These are phyloP conservation scores for Pollenia labialis DNA, from an alignment of 2,888 invertebrate genomes.

Conservation along the genomic window DNA sequence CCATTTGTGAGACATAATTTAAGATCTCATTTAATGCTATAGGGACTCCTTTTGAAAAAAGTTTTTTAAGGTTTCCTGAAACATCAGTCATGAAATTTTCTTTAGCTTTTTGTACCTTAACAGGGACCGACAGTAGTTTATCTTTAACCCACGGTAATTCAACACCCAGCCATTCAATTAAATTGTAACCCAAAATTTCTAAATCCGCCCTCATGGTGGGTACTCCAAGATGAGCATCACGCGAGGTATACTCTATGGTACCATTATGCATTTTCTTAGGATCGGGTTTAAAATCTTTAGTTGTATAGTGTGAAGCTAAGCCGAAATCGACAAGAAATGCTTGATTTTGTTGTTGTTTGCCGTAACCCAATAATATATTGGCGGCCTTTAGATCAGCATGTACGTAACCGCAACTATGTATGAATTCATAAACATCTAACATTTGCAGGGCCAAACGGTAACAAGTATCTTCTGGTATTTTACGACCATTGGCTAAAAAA, in stretches of 20 bases:
- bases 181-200: slow-evolving; percentile 96
- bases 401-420: slow-evolving; percentile 94
- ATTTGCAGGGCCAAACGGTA: slow-evolving; percentile 93
- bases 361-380: slow-evolving; percentile 92
- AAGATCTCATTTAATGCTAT: slow-evolving; percentile 87
- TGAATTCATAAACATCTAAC: slow-evolving; percentile 95
- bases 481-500: slow-evolving; percentile 87
- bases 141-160: slow-evolving; percentile 93
- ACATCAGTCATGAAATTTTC: slow-evolving; percentile 87
- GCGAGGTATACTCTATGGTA: slow-evolving; percentile 97
- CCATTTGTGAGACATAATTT: slow-evolving; percentile 87
- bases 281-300: slow-evolving; percentile 93
- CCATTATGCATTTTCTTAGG: slow-evolving; percentile 98
- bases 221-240: slow-evolving; percentile 97
- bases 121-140: slow-evolving; percentile 85
- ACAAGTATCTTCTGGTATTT: slow-evolving; percentile 90
- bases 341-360: slow-evolving; percentile 88
- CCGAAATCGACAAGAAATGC: slow-evolving; percentile 97
- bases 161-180: slow-evolving; percentile 95
- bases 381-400: slow-evolving; percentile 98
- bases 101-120: slow-evolving; percentile 88
- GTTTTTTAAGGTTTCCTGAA: slow-evolving; percentile 76
- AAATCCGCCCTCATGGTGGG: slow-evolving; percentile 95
- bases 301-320: slow-evolving; percentile 90
- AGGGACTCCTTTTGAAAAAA: slow-evolving; percentile 83